These are phyloP conservation scores for Hypercompe scribonia DNA, from an alignment of 2,888 invertebrate genomes.

Conservation along the genomic window DNA sequence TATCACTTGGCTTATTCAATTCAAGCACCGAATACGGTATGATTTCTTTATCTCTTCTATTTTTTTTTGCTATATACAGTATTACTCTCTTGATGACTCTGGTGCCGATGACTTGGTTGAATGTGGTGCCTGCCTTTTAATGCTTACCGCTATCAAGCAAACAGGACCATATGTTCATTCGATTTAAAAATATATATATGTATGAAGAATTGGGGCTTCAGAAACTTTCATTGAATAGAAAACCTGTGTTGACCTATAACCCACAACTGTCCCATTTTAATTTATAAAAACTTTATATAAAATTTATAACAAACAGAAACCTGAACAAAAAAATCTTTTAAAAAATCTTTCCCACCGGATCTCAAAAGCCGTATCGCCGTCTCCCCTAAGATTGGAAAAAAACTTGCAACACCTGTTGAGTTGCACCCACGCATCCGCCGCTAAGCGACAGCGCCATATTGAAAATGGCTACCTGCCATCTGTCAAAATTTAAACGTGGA, in stretches of 20 bases:
- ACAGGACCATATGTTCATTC: neutral
- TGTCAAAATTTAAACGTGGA: conserved; percentile 79
- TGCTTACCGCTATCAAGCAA: neutral
- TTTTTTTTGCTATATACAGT: neutral
- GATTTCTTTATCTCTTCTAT: neutral
- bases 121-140: neutral
- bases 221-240: neutral
- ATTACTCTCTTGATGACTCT: neutral
- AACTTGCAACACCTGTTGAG: conserved; percentile 74
- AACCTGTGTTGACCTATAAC: conserved; percentile 15
- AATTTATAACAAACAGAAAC: conserved; percentile 37
- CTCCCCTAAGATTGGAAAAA: conserved; percentile 60
- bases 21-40: neutral
- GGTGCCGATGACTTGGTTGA: neutral
- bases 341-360: conserved; percentile 69
- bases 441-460: conserved; percentile 72
- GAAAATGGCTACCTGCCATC: conserved; percentile 74
- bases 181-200: neutral
- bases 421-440: conserved; percentile 77
- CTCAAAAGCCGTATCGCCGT: conserved; percentile 75
- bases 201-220: neutral
- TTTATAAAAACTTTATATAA: conserved; percentile 33
- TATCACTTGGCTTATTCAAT: neutral
- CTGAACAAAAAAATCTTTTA: conserved; percentile 46
- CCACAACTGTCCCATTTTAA: conserved; percentile 25